phyloP scores from a whole-genome alignment of 2,888 invertebrate species.

The Oscheius onirici region DNA sequence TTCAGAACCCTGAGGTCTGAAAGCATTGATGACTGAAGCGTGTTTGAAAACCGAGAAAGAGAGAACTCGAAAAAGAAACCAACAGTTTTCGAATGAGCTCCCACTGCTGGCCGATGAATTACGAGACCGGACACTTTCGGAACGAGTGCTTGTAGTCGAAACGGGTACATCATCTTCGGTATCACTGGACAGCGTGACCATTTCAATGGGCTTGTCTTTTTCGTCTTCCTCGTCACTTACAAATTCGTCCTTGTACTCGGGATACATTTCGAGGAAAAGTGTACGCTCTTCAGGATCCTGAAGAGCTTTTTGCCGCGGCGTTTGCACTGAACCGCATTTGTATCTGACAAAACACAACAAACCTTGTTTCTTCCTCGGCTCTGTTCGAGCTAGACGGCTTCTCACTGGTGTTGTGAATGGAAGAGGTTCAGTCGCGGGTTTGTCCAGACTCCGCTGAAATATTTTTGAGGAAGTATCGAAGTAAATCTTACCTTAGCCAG shows the following conservation, averaged over 20 bases:
- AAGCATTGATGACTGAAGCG: not conserved
- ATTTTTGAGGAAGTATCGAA: too few species aligned
- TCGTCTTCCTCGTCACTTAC: not conserved
- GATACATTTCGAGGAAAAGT: too few species aligned
- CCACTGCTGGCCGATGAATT: not conserved
- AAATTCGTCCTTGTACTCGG: not conserved
- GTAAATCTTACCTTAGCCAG: not conserved
- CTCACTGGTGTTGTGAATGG: too few species aligned
- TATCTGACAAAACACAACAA: not conserved
- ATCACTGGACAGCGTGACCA: not conserved
- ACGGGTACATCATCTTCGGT: not conserved
- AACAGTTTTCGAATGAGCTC: constrained; percentile 18
- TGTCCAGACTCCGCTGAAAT: not conserved
- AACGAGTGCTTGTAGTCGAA: not conserved
- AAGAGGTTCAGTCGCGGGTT: not conserved
- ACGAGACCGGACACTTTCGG: not conserved
- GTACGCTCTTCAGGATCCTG: too few species aligned
- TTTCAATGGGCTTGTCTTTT: not conserved
- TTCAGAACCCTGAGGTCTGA: constrained; percentile 24
- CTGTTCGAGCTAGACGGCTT: not conserved
- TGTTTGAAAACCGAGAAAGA: not conserved
- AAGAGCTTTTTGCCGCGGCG: too few species aligned
- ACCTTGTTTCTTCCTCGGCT: not conserved
- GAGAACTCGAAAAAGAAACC: not conserved
- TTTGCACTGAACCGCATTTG: too few species aligned